Conservation (phyloP, 1,140 invertebrate species). For the Thrips palmi region DNA sequence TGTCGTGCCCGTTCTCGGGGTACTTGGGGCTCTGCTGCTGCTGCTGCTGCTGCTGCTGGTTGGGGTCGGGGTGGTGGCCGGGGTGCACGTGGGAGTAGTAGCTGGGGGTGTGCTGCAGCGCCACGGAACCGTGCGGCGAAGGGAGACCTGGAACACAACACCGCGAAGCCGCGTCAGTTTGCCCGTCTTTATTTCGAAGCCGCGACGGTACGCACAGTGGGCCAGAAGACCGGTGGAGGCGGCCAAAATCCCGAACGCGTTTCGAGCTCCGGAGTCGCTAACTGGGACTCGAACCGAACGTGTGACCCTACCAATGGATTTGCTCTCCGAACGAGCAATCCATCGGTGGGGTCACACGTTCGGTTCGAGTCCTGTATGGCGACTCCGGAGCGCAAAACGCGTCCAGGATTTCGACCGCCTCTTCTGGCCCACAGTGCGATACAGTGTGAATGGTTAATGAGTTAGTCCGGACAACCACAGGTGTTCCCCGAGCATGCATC, state of each 20-base stretch:
- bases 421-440: too few species aligned
- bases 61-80: constrained; percentile 35
- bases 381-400: too few species aligned
- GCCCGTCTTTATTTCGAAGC: too few species aligned
- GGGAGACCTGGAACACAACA: constrained; percentile 31
- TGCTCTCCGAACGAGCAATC: constrained; percentile 1
- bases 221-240: not conserved
- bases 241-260: not conserved
- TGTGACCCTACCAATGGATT: not conserved
- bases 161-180: too few species aligned
- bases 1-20: constrained; percentile 71
- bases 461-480: too few species aligned
- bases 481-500: too few species aligned
- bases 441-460: too few species aligned
- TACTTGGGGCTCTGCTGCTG: constrained; percentile 45
- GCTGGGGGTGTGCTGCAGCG: constrained; percentile 44
- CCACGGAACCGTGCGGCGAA: constrained; percentile 39
- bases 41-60: constrained; percentile 39
- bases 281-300: not conserved
- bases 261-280: not conserved
- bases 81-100: too few species aligned
- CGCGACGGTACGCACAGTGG: not conserved
- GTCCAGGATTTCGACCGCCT: too few species aligned
- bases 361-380: too few species aligned
- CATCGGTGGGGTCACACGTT: too few species aligned